Conservation (phyloP, 2,797 vertebrate species). For the Gymnothorax reevesii region DNA sequence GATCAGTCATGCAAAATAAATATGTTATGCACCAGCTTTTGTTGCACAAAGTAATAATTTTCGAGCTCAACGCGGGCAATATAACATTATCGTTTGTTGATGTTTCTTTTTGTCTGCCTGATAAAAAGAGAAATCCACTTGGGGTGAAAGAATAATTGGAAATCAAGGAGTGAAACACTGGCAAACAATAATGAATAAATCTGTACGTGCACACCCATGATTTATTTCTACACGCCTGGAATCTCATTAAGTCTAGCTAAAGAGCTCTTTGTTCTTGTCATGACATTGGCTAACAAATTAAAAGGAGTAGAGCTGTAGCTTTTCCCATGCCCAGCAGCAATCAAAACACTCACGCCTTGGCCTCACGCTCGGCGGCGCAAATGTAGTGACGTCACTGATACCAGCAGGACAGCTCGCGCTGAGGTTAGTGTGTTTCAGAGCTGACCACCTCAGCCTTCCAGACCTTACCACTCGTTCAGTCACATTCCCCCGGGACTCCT, state of each 20-base stretch:
- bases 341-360: background rate
- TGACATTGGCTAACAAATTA: slow-evolving; percentile 24
- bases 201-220: background rate
- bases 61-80: background rate
- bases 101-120: background rate
- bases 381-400: too few relatives aligned
- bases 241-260: background rate
- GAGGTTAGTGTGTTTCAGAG: too few relatives aligned
- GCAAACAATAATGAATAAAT: background rate
- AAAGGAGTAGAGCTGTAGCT: slow-evolving; percentile 25
- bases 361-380: too few relatives aligned
- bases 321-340: background rate
- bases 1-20: background rate
- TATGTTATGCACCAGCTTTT: background rate
- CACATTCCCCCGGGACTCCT: slow-evolving; percentile 48
- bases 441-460: background rate
- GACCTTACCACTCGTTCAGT: slow-evolving; percentile 43
- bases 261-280: background rate
- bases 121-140: slow-evolving; percentile 19
- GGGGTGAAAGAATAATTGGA: slow-evolving; percentile 6
- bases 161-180: slow-evolving; percentile 5
- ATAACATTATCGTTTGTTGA: background rate
- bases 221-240: background rate
- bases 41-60: background rate
- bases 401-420: too few relatives aligned